Conservation (phyloP, 2,888 invertebrate species). For the Agonopterix subpropinquella region DNA sequence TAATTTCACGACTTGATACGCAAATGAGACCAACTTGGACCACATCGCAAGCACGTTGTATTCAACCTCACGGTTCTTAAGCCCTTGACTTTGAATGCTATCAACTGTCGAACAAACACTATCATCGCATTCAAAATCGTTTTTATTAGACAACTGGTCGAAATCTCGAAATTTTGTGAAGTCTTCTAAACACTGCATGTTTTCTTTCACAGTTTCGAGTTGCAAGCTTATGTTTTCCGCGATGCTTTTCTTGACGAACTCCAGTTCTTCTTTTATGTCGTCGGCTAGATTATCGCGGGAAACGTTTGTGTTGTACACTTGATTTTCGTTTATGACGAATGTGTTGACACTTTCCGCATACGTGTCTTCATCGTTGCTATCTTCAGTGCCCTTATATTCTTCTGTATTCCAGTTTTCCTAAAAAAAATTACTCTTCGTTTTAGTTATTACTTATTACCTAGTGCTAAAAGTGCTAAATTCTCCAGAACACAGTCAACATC, state of each 20-base stretch:
- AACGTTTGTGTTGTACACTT: not conserved
- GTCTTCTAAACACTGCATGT: slow-evolving; percentile 40
- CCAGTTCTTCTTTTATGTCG: slow-evolving; percentile 27
- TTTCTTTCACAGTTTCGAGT: slow-evolving; percentile 42
- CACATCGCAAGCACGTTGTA: slow-evolving; percentile 37
- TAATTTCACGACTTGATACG: slow-evolving; percentile 51
- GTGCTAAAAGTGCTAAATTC: too few species aligned
- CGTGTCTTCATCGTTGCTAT: slow-evolving; percentile 27
- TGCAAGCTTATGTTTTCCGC: slow-evolving; percentile 40
- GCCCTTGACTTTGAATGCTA: slow-evolving; percentile 9
- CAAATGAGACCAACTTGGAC: slow-evolving; percentile 57
- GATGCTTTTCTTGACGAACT: slow-evolving; percentile 27
- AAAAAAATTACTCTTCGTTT: too few species aligned
- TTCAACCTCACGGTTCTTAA: slow-evolving; percentile 19
- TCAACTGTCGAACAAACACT: slow-evolving; percentile 15
- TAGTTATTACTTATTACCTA: too few species aligned
- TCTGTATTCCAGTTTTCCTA: slow-evolving; percentile 10
- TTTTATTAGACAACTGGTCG: slow-evolving; percentile 12
- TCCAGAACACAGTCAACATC: too few species aligned
- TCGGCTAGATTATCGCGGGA: slow-evolving; percentile 18
- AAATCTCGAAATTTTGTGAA: slow-evolving; percentile 26
- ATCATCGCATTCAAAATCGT: slow-evolving; percentile 8
- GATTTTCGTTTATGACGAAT: slow-evolving; percentile 15
- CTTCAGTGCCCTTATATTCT: slow-evolving; percentile 26
- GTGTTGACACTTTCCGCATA: slow-evolving; percentile 30